Percentiles rank a stretch among this genome's conserved stretches.
Evolutionary conservation across 2,888 invertebrate species (phyloP).

Genomic region (Eustalomyia histrio): DNA sequence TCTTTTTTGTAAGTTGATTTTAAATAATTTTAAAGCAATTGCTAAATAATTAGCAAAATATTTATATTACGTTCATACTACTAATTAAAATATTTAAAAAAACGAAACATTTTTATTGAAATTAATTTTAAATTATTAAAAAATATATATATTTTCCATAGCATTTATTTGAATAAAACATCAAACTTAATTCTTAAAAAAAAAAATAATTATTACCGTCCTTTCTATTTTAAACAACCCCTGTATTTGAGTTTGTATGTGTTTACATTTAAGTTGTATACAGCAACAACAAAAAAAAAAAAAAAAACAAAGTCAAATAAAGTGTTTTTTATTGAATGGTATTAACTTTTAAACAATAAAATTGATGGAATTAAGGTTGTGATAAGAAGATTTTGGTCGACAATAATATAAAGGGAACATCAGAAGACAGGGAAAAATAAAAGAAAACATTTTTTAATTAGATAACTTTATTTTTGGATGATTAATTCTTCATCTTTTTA

Average conservation of each 20-base stretch:
- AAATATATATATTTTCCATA: no score
- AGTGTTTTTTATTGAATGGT: constrained; percentile 63
- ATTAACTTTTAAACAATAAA: constrained; percentile 65
- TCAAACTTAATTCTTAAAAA: no score
- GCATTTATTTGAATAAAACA: no score
- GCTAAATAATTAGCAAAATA: no score
- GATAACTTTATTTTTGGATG: constrained; percentile 49
- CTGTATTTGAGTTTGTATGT: constrained; percentile 6
- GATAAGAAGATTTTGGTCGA: constrained; percentile 44
- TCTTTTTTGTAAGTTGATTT: no score
- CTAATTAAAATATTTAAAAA: no score
- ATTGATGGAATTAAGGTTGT: constrained; percentile 60
- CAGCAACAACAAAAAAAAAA: constrained; percentile 7
- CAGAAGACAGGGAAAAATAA: not conserved
- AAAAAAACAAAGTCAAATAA: constrained; percentile 56
- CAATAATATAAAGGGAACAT: constrained; percentile 1
- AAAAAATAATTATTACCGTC: not conserved
- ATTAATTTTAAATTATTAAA: no score
- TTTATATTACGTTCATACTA: no score
- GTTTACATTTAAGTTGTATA: constrained; percentile 1
- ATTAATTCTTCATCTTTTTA: constrained; percentile 32
- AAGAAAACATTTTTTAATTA: constrained; percentile 43
- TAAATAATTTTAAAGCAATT: no score
- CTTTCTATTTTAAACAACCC: not conserved
- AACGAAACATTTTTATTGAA: no score